Evolutionary conservation across 2,888 invertebrate species (phyloP), one percentile per base, ranked within the genome.

Genomic region (Acleris cristana): DNA sequence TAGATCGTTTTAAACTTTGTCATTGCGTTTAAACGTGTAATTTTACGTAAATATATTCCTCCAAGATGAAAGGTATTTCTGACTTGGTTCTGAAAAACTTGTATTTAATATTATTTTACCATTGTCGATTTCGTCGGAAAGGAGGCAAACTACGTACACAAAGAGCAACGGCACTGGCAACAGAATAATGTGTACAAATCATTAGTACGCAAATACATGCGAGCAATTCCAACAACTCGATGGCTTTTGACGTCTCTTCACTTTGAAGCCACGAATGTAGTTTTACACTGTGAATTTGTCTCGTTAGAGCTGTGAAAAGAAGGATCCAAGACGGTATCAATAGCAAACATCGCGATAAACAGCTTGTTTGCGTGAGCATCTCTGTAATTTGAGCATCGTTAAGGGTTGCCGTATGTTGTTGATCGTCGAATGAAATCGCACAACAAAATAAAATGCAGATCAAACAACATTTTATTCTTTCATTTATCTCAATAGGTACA

Each of bases 121-220:
- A 14, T n/a, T 18, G 45, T n/a, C 16, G 8, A n/a, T 45, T 7
- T 45, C 5, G 18, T 18, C 18, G 48, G 8, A 3, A 48, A 48
- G 16, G 18, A 40, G 14, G 26, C 48, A 48, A 23, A 40, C 40
- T 30, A 62, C 23, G 18, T 44, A 44, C 26, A 7, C 54, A 59
- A 58, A 60, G 64, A 56, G 55, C 73, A 73, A 72, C 69, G 67
- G 71, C 68, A 68, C 72, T 64, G 72, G 62, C 69, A 72, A 74
- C 70, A 72, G 69, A 74, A 76, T 73, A 67, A 67, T 67, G 67
- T 67, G 53, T 67, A 76, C 75, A 79, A 78, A 78, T 79, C 75
- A 73, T 79, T 80, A 79, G 75, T 74, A 58, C n/a, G 67, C 58
- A 67, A 67, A 67, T 63, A 67, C 53, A 63, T 54, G 56, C 67